Evolutionary conservation across 2,113 vertebrate genomes (phyloP), one percentile per base, ranked within the genome.

Genomic region (Eurystomus gularis): DNA sequence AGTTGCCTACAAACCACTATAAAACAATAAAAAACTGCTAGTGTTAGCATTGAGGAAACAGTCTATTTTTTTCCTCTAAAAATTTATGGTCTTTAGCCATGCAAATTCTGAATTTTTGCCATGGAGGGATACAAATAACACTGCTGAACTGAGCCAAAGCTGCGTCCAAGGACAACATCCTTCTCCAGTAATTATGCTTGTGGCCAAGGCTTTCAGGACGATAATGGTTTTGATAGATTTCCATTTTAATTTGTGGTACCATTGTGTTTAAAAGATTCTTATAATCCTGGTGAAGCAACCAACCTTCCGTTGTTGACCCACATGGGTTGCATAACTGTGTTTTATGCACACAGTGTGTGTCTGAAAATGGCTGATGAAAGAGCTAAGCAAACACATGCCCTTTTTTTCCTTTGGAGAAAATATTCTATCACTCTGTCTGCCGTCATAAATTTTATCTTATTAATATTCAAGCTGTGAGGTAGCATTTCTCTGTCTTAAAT

Each of bases 201-300:
- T 69, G 93, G 95, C 91, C 94, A 97, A 96, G 94, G 71, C 94
- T 97, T 97, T 96, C 91, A 96, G 82, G 85, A 96, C 0, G 18
- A 96, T 96, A 96, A 97, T 91, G 78, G 82, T 81, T 96, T 96
- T 96, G 95, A 97, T 95, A 96, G 85, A 97, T 93, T 93, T 90
- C 87, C 87, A 75, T 93, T 95, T 96, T 94, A 94, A 96, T 96
- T 96, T 97, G 96, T 72, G 93, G 95, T 90, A 83, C 85, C 60
- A 95, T 91, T 95, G 96, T 96, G 93, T 93, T 95, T 93, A 83
- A 82, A 94, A 83, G 79, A 88, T 68, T 75, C 69, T 86, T 78
- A 90, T 83, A 96, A 96, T 86, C 76, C 79, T 95, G 65, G 76
- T 97, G 96, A 96, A 96, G 93, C 87, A 97, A 96, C 86, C 90